Conservation (phyloP, 2,113 vertebrate species). For the Dipodomys stephensi region DNA sequence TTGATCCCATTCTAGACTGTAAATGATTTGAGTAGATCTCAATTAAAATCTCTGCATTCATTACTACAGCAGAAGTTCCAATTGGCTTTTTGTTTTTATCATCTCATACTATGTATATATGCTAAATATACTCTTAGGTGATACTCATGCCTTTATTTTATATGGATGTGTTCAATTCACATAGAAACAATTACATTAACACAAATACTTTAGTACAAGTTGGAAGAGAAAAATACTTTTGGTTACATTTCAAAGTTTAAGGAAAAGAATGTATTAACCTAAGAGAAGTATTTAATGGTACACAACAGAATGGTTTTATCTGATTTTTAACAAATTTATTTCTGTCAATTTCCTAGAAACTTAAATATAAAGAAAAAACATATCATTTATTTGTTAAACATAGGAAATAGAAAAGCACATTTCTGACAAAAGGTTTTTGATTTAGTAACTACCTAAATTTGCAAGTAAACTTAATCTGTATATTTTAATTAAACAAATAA, state of each 20-base stretch:
- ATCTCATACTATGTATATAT: conserved; percentile 11
- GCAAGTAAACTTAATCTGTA: conserved; percentile 44
- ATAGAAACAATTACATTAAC: not conserved
- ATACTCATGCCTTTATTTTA: conserved; percentile 42
- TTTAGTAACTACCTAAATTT: conserved; percentile 36
- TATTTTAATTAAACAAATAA: conserved; percentile 66
- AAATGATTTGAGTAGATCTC: conserved; percentile 6
- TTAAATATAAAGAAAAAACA: conserved; percentile 3
- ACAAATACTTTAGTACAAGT: not conserved
- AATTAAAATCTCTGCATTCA: conserved; percentile 48
- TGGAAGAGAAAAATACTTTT: conserved; percentile 11
- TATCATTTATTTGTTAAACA: conserved; percentile 58
- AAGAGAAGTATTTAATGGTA: conserved; percentile 42
- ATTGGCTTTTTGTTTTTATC: conserved; percentile 1
- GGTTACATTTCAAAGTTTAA: conserved; percentile 38
- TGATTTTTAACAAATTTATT: conserved; percentile 41
- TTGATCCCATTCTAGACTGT: conserved; percentile 34
- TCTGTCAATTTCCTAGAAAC: conserved; percentile 53
- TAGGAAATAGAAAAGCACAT: conserved; percentile 66
- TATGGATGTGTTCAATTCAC: conserved; percentile 41
- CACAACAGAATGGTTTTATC: conserved; percentile 20
- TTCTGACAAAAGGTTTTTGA: conserved; percentile 62
- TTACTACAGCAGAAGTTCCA: not conserved
- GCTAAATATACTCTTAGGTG: conserved; percentile 40
- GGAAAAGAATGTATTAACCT: conserved; percentile 7